A percentile compares a stretch with the other conserved stretches of the same genome.
Evolutionary conservation across 2,113 vertebrate species (phyloP).

Genomic region (Pygoscelis adeliae): DNA sequence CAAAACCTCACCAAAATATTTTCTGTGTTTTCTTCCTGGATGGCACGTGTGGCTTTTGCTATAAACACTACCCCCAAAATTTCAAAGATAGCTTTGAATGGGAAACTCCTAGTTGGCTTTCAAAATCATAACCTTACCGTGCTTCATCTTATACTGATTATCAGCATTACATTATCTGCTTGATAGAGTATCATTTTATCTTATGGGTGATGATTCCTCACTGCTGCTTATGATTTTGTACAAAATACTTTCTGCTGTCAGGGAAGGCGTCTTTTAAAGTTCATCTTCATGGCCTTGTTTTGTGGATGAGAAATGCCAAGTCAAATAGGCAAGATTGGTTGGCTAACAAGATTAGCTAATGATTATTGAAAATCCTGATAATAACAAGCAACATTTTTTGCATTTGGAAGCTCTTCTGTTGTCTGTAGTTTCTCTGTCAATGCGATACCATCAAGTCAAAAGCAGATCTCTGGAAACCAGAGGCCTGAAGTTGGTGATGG

Average conservation of each 20-base stretch:
- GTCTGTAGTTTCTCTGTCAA: not conserved
- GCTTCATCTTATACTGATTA: not conserved
- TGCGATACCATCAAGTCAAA: not conserved
- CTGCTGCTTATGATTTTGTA: not conserved
- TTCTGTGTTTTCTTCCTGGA: not conserved
- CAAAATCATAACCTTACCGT: not conserved
- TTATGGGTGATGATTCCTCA: not conserved
- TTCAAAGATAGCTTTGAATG: not conserved
- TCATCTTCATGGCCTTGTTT: not conserved
- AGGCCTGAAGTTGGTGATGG: not conserved
- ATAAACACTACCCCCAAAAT: not conserved
- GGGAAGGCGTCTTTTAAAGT: not conserved
- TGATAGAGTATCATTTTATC: not conserved
- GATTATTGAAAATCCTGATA: not conserved
- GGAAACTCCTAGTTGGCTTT: not conserved
- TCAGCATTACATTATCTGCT: not conserved
- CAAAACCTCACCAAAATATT: not conserved
- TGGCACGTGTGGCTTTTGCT: not conserved
- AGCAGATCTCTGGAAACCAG: not conserved
- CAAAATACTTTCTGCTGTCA: not conserved
- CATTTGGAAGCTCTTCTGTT: not conserved
- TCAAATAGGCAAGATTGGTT: not conserved
- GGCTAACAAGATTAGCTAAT: not conserved
- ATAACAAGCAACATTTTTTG: not conserved
- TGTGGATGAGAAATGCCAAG: not conserved